Percentiles rank a stretch among this genome's conserved stretches.
phyloP scores from a whole-genome alignment of 1,140 invertebrate species.

The Ptiloglossa arizonensis region DNA sequence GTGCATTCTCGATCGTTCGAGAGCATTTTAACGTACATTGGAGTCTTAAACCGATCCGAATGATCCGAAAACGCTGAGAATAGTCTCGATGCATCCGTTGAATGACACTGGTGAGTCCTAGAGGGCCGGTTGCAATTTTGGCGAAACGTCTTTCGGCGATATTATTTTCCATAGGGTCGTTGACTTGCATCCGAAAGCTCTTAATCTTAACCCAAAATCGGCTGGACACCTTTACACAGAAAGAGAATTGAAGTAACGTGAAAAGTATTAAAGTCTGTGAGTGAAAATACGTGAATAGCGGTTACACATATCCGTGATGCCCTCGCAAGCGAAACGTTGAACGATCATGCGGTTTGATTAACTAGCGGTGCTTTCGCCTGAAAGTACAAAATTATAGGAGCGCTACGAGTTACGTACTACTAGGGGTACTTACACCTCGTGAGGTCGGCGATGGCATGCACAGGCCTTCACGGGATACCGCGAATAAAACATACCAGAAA shows the following conservation, averaged over 20 bases:
- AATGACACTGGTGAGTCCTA: too few relatives aligned
- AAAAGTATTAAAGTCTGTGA: background rate
- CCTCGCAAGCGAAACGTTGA: conserved; percentile 20
- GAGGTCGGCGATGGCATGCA: conserved; percentile 92
- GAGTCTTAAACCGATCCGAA: too few relatives aligned
- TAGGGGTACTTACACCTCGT: conserved; percentile 91
- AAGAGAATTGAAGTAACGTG: background rate
- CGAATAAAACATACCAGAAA: conserved; percentile 76
- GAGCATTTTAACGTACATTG: too few relatives aligned
- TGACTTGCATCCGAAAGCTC: background rate
- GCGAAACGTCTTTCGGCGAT: background rate
- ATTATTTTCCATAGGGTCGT: background rate
- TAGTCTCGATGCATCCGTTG: too few relatives aligned
- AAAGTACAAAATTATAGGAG: conserved; percentile 38
- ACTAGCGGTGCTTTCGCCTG: conserved; percentile 47
- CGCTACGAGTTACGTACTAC: conserved; percentile 59
- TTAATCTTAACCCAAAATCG: background rate
- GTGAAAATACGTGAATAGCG: conserved; percentile 21
- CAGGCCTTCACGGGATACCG: conserved; percentile 84
- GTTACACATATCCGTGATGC: conserved; percentile 32
- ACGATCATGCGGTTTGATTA: conserved; percentile 54
- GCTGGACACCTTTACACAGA: background rate
- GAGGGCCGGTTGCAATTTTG: background rate
- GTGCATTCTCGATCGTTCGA: too few relatives aligned
- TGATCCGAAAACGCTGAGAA: too few relatives aligned